These are phyloP conservation scores for Stictonetta naevosa DNA, from an alignment of 2,113 vertebrate genomes.

Conservation along the genomic window DNA sequence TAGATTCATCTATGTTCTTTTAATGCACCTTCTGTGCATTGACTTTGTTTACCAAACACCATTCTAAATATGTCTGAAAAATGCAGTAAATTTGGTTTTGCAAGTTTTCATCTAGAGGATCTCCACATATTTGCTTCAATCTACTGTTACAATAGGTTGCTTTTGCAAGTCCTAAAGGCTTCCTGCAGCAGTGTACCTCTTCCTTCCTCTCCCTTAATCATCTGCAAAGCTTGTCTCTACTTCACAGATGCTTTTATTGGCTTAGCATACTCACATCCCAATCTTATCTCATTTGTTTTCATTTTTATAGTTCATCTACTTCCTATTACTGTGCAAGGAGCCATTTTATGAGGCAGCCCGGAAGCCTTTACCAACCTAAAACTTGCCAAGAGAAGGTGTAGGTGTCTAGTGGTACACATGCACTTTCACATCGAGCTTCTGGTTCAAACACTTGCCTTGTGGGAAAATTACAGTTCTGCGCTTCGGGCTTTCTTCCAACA, in stretches of 20 bases:
- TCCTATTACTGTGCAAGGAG: neutral
- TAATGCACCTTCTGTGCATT: neutral
- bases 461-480: neutral
- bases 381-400: neutral
- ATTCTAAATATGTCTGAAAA: neutral
- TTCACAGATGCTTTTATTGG: neutral
- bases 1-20: neutral
- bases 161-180: neutral
- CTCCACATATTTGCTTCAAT: neutral
- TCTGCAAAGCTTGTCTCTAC: neutral
- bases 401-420: neutral
- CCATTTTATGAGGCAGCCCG: neutral
- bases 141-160: neutral
- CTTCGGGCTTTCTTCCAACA: neutral
- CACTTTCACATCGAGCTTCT: neutral
- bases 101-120: neutral
- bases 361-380: neutral
- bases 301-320: neutral
- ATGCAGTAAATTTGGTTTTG: neutral
- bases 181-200: neutral
- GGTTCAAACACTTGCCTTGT: neutral
- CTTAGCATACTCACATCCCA: neutral
- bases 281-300: neutral
- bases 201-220: neutral
- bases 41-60: neutral